phyloP scores from a whole-genome alignment of 2,888 invertebrate species.

The Onthophagus sagittarius region DNA sequence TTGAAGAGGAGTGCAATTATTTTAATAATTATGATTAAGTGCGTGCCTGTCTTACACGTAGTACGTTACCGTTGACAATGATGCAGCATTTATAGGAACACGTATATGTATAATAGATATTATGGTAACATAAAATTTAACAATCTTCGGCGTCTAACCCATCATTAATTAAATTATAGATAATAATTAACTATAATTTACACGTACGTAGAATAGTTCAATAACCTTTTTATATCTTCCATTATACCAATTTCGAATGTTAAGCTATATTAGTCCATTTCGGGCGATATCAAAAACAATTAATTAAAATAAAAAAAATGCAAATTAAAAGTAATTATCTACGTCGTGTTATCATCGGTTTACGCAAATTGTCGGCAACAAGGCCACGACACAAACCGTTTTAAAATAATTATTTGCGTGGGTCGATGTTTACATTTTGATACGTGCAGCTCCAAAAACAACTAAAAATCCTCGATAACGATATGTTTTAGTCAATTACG shows the following conservation, averaged over 20 bases:
- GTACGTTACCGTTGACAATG: not conserved
- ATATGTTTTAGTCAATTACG: not conserved
- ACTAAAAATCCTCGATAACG: not conserved
- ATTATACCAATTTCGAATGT: not conserved
- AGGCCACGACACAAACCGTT: not conserved
- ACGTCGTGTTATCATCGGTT: not conserved
- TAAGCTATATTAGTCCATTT: not conserved
- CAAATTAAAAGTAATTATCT: not conserved
- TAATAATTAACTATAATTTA: not conserved
- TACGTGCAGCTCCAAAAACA: not conserved
- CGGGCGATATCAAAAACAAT: not conserved
- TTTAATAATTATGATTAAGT: not conserved
- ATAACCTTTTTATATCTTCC: not conserved
- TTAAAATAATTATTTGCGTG: not conserved
- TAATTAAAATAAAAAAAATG: not conserved
- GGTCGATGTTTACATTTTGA: not conserved
- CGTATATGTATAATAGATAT: not conserved
- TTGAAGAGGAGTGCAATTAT: not conserved
- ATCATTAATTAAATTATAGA: not conserved
- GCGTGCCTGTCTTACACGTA: not conserved
- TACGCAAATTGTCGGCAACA: not conserved
- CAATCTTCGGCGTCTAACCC: not conserved
- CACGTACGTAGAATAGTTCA: not conserved
- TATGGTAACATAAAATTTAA: not conserved
- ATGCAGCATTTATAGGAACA: not conserved